Base-by-base conservation (phyloP, 1,140 invertebrate species). In the Cecropterus lyciades region DNA sequence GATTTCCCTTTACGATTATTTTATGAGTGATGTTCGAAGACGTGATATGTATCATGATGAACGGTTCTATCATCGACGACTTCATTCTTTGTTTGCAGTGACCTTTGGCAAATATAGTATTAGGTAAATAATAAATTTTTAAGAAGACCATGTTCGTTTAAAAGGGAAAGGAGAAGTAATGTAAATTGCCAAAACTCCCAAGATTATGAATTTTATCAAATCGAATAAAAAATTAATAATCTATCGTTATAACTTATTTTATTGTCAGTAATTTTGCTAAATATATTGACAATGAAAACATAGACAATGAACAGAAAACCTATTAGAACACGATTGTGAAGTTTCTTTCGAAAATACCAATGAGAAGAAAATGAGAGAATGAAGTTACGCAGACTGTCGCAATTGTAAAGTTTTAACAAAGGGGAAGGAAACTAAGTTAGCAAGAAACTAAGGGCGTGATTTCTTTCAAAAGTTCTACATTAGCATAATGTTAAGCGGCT, bases 1-100 rank as follows among this genome's bases (percentile, higher is more conserved):
- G 68, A 69, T 73, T 73, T 67, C 33, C 37, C 57, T 76, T 76
- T 70, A 76, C 65, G 70, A 66, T 55, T 64, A 56, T 68, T 73
- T 73, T 70, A 73, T 70, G 56, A 66, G 53, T 60, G 24, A 67
- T 48, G 16, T 48, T 17, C 14, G 6, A 11, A 17, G 16, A 46
- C 14, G 3, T 46, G 14, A 16, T 46, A 46, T 14, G 43, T 46
- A n/a, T n/a, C n/a, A 46, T 16, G 14, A 17, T 48, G 11, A 48
- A 20, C 46, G 9, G 10, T 10, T 48, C 11, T 48, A 17, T 48
- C 16, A 48, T 48, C 46, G 16, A 48, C 11, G 46, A n/a, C n/a
- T n/a, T n/a, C n/a, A 3, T 33, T 33, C 6, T 24, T 24, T 24
- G 20, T 24, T 24, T 33, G 3, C 6, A 33, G 7, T 33, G 30